A percentile compares a stretch with the other conserved stretches of the same genome.
Evolutionary conservation across 2,797 vertebrate genomes (phyloP).

Genomic region (Myripristis jacobus): DNA sequence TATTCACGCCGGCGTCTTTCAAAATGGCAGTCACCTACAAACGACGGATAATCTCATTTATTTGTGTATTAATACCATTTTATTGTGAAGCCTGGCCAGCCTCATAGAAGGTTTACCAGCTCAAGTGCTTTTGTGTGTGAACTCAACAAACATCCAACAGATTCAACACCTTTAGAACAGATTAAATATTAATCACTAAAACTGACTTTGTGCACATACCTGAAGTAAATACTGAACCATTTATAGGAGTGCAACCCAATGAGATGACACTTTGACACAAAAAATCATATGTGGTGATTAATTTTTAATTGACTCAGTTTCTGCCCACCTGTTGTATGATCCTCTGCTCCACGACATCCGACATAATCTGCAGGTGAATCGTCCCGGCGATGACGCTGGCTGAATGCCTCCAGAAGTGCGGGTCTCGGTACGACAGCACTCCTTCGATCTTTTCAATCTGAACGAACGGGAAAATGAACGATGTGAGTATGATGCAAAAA

Average conservation of each 20-base stretch:
- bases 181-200: neutral
- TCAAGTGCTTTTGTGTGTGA: too few species aligned
- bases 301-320: neutral
- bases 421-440: slow-evolving; percentile 94
- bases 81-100: too few species aligned
- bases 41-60: neutral
- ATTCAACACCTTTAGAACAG: too few species aligned
- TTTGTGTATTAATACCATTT: too few species aligned
- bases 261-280: too few species aligned
- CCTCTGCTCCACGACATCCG: slow-evolving; percentile 93
- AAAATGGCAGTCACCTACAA: slow-evolving; percentile 91
- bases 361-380: slow-evolving; percentile 95
- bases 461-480: slow-evolving; percentile 10
- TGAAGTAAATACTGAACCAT: too few species aligned
- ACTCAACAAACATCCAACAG: too few species aligned
- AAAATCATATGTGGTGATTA: too few species aligned
- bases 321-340: slow-evolving; percentile 93
- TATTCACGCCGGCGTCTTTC: slow-evolving; percentile 96
- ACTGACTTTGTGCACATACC: neutral
- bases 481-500: too few species aligned
- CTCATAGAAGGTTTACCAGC: too few species aligned
- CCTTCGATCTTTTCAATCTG: slow-evolving; percentile 98
- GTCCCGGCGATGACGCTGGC: slow-evolving; percentile 92
- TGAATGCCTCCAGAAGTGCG: slow-evolving; percentile 98
- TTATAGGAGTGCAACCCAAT: too few species aligned